A percentile compares a stretch with the other conserved stretches of the same genome.
Evolutionary conservation across 2,797 vertebrate species (phyloP).

Genomic region (Hippopotamyrus pictus): DNA sequence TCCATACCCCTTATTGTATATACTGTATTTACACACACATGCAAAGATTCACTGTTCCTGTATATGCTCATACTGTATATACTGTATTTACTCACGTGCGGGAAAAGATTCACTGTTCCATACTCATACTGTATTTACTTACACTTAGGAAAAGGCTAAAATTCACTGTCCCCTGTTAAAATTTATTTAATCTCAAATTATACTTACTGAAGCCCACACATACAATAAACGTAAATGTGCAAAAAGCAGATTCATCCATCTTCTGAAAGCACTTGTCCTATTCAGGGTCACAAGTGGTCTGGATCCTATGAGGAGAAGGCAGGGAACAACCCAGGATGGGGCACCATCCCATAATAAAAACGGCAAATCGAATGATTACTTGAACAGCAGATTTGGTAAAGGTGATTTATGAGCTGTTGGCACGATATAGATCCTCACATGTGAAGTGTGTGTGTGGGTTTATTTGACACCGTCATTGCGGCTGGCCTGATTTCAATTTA

Average conservation of each 20-base stretch:
- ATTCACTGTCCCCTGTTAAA: neutral
- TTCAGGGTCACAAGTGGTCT: too few species aligned
- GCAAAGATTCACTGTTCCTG: neutral
- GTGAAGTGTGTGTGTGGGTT: constrained; percentile 33
- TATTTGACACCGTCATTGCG: constrained; percentile 34
- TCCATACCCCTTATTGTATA: neutral
- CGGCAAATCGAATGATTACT: constrained; percentile 38
- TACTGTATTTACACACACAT: neutral
- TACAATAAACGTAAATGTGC: neutral
- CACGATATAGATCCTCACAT: constrained; percentile 26
- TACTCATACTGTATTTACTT: neutral
- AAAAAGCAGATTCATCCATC: neutral
- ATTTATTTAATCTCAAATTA: neutral
- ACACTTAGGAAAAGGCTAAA: neutral
- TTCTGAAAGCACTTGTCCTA: too few species aligned
- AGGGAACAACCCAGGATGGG: too few species aligned
- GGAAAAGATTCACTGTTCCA: neutral
- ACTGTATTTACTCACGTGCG: neutral
- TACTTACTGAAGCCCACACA: neutral
- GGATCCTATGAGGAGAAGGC: too few species aligned
- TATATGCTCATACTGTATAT: neutral
- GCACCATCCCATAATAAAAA: constrained; percentile 31
- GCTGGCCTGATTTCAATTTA: constrained; percentile 52
- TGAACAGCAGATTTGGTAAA: neutral
- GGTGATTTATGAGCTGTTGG: constrained; percentile 47